A percentile compares a stretch with the other conserved stretches of the same genome.
Evolutionary conservation across 2,113 vertebrate species (phyloP).

Genomic region (Apteryx owenii): DNA sequence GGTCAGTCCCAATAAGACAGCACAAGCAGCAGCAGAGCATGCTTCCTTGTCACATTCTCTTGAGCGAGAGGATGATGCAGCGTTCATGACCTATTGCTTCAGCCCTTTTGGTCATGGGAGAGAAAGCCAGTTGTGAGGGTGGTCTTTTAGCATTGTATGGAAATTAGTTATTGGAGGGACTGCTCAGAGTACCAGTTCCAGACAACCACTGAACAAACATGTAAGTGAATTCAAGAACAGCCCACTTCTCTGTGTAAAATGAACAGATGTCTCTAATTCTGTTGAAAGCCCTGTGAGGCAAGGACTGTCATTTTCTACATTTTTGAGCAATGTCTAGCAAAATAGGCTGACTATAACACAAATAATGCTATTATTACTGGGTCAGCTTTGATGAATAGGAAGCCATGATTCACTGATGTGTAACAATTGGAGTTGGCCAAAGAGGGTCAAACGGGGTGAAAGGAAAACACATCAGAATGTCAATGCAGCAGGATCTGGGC

Average conservation of each 20-base stretch:
- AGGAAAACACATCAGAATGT: constrained; percentile 42
- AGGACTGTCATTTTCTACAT: not conserved
- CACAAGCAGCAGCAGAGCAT: not conserved
- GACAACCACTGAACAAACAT: not conserved
- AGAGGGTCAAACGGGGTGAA: not conserved
- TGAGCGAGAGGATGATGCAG: not conserved
- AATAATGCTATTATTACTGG: not conserved
- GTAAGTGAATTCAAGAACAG: not conserved
- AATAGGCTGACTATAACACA: not conserved
- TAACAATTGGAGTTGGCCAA: not conserved
- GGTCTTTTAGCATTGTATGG: not conserved
- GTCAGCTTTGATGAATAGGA: not conserved
- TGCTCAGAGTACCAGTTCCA: not conserved
- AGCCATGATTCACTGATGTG: not conserved
- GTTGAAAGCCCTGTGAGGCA: not conserved
- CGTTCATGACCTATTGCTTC: not conserved
- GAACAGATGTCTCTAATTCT: not conserved
- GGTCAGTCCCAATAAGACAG: not conserved
- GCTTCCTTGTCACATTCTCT: not conserved
- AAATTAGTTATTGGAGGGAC: not conserved
- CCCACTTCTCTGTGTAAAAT: not conserved
- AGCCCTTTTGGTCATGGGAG: not conserved
- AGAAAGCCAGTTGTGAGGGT: not conserved
- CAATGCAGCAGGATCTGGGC: not conserved
- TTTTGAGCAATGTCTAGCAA: not conserved